A percentile compares a stretch with the other conserved stretches of the same genome.
Evolutionary conservation across 2,888 invertebrate genomes (phyloP).

Genomic region (Sarcophaga variegata): DNA sequence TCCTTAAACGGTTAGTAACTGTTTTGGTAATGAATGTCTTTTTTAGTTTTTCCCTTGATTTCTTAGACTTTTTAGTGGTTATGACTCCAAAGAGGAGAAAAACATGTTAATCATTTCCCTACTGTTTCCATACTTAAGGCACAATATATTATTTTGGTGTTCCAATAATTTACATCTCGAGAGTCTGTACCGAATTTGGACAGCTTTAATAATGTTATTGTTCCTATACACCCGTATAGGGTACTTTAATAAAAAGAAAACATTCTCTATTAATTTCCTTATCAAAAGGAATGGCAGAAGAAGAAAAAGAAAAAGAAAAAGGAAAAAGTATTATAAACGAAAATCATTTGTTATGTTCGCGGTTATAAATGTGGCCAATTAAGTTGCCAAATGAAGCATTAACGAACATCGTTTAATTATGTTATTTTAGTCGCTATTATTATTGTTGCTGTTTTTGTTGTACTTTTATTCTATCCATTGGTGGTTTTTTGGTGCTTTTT

Average conservation of each 20-base stretch:
- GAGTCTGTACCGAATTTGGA: too few species aligned
- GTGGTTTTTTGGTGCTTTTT: background rate
- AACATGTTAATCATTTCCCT: too few species aligned
- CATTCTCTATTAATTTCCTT: background rate
- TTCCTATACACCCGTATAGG: too few species aligned
- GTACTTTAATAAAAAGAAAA: background rate
- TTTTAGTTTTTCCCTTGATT: too few species aligned
- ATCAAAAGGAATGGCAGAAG: background rate
- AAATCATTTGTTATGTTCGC: conserved; percentile 47
- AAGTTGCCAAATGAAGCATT: conserved; percentile 64
- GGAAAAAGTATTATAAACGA: background rate
- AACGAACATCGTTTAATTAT: conserved; percentile 62
- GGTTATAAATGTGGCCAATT: conserved; percentile 66
- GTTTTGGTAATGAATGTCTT: too few species aligned
- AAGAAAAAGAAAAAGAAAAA: background rate
- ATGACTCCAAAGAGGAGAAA: too few species aligned
- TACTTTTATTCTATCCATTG: background rate
- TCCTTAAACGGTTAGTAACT: too few species aligned
- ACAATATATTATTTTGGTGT: too few species aligned
- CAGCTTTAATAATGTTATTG: too few species aligned
- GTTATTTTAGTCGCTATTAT: conserved; percentile 15
- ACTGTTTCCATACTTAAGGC: too few species aligned
- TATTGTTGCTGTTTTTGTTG: background rate
- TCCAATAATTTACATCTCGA: too few species aligned
- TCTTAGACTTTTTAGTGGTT: too few species aligned